Evolutionary conservation across 2,113 vertebrate species (phyloP).

Genomic region (Ciconia boyciana): DNA sequence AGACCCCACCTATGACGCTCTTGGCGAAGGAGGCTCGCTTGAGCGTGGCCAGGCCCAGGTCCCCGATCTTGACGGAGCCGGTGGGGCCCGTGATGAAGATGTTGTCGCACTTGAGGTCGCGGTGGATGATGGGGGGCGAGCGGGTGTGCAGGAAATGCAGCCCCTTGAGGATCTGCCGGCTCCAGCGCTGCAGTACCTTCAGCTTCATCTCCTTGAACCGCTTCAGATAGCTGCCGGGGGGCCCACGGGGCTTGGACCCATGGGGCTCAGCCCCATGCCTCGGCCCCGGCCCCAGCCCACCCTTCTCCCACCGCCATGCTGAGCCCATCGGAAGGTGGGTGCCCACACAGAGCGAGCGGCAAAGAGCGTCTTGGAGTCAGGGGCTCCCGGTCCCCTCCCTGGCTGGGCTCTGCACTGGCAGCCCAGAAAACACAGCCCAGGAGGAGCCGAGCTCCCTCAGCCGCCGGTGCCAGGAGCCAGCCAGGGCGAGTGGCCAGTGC

Average conservation of each 20-base stretch:
- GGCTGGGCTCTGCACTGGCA: not conserved
- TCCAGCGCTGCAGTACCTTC: slow-evolving; percentile 93
- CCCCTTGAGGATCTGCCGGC: slow-evolving; percentile 93
- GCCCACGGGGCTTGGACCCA: not conserved
- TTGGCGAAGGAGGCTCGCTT: slow-evolving; percentile 98
- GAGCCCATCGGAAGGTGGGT: fast-evolving
- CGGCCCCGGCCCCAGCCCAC: not conserved
- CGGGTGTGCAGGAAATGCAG: slow-evolving; percentile 96
- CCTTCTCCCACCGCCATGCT: fast-evolving
- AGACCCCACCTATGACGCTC: slow-evolving; percentile 90
- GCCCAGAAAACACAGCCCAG: not conserved
- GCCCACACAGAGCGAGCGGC: not conserved
- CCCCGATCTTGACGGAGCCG: slow-evolving; percentile 95
- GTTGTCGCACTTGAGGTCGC: slow-evolving; percentile 98
- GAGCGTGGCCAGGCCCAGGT: slow-evolving; percentile 93
- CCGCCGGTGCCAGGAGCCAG: not conserved
- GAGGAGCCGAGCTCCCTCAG: not conserved
- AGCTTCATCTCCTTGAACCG: slow-evolving; percentile 98
- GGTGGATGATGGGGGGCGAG: slow-evolving; percentile 94
- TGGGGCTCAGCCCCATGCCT: fast-evolving
- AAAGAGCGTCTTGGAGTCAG: not conserved
- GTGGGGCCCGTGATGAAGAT: slow-evolving; percentile 98
- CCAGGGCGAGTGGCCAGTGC: fast-evolving
- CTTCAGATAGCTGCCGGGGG: slow-evolving; percentile 84
- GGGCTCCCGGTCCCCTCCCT: too few species aligned